A percentile compares a stretch with the other conserved stretches of the same genome.
Conservation (phyloP, 2,113 vertebrate genomes). For the Excalfactoria chinensis region DNA sequence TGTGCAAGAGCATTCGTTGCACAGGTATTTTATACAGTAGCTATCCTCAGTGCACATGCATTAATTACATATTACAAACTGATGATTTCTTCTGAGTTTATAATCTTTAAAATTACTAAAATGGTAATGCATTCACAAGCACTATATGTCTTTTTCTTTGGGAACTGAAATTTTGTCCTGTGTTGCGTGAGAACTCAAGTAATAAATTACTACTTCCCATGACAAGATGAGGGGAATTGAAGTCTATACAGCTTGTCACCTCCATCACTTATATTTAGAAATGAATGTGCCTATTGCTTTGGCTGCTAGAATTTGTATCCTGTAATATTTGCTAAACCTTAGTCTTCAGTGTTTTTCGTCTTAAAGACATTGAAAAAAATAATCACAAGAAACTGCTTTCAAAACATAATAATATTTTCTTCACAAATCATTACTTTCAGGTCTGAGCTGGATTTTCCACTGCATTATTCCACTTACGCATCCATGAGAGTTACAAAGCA, state of each 20-base stretch:
- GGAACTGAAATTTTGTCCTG: background rate
- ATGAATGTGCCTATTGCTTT: slow-evolving; percentile 34
- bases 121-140: background rate
- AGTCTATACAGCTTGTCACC: slow-evolving; percentile 32
- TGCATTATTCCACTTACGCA: background rate
- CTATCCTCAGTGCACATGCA: background rate
- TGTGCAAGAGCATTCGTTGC: background rate
- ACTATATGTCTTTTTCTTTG: background rate
- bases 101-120: slow-evolving; percentile 8
- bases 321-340: background rate
- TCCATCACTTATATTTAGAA: slow-evolving; percentile 35
- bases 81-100: background rate
- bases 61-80: background rate
- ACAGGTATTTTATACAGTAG: background rate
- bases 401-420: background rate
- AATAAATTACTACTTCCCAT: slow-evolving; percentile 15
- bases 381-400: background rate
- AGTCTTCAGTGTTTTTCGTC: slow-evolving; percentile 9
- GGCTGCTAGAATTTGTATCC: background rate
- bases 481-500: background rate
- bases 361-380: background rate
- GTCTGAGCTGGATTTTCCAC: background rate
- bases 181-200: background rate
- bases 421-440: background rate
- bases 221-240: background rate